Conservation (phyloP, 2,888 invertebrate genomes). For the Auanema freiburgensis region DNA sequence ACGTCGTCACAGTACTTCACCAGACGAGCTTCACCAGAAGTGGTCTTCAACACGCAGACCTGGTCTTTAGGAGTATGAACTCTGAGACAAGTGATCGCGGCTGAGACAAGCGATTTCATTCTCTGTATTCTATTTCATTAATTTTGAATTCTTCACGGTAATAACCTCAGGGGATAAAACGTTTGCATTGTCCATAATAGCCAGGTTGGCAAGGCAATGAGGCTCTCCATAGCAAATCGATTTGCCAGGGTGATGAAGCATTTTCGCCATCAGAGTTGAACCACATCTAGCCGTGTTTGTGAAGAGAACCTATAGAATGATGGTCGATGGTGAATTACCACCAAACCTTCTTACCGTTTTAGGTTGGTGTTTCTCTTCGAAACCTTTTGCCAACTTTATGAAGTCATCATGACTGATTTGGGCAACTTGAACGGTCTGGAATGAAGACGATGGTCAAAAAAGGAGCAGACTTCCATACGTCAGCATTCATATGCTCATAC, state of each 20-base stretch:
- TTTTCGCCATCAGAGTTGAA: constrained; percentile 25
- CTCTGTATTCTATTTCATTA: too few species aligned
- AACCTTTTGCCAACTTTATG: neutral
- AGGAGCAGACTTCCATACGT: too few species aligned
- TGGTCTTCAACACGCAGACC: constrained; percentile 24
- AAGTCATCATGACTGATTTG: too few species aligned
- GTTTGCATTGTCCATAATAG: constrained; percentile 11
- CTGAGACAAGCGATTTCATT: constrained; percentile 8
- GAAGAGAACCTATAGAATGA: constrained; percentile 16
- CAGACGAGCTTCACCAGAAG: constrained; percentile 20
- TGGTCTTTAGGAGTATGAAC: constrained; percentile 17
- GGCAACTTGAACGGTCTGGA: neutral
- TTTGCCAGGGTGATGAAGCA: constrained; percentile 18
- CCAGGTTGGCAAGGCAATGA: constrained; percentile 14
- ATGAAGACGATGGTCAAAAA: too few species aligned
- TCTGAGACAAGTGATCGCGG: constrained; percentile 18
- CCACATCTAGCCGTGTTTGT: constrained; percentile 29
- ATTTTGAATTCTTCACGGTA: too few species aligned
- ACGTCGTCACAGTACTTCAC: constrained; percentile 14
- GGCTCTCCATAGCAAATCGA: constrained; percentile 22
- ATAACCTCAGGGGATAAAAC: too few species aligned
- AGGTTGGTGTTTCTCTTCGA: constrained; percentile 1
- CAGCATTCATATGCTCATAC: constrained; percentile 11
- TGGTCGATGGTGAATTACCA: neutral
- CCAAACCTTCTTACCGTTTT: constrained; percentile 11